Conservation (phyloP, 2,888 invertebrate genomes). For the Hypolimnas misippus region DNA sequence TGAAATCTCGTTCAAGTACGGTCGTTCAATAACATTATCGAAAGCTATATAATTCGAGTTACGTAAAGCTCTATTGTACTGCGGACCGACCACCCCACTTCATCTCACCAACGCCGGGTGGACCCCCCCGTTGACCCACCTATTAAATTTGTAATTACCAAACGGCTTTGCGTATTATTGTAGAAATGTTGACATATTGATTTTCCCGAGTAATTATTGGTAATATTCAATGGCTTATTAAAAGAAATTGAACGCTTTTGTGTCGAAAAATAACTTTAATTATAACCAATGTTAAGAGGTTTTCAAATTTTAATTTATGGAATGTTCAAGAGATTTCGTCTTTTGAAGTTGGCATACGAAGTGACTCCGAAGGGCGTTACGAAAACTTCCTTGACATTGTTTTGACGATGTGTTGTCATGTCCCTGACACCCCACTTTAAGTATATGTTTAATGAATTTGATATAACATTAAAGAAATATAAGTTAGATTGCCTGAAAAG, state of each 20-base stretch:
- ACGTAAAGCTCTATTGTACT: conserved; percentile 63
- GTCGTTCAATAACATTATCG: conserved; percentile 60
- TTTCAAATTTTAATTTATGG: too few species aligned
- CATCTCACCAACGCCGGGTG: conserved; percentile 40
- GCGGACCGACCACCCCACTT: conserved; percentile 50
- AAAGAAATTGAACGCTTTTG: conserved; percentile 22
- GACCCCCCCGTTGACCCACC: conserved; percentile 66
- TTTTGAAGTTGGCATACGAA: not conserved
- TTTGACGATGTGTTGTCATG: not conserved
- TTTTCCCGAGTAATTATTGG: conserved; percentile 55
- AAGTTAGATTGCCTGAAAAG: not conserved
- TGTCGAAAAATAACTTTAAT: conserved; percentile 11
- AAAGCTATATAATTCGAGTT: conserved; percentile 68
- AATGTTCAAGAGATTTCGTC: not conserved
- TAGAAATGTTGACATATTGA: conserved; percentile 69
- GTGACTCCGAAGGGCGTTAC: not conserved
- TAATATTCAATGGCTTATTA: conserved; percentile 31
- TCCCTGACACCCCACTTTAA: not conserved
- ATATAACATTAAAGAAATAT: too few species aligned
- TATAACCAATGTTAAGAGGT: too few species aligned
- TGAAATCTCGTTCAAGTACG: conserved; percentile 46
- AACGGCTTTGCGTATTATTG: conserved; percentile 71
- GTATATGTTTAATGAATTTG: not conserved
- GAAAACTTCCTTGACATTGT: not conserved
- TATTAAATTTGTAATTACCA: conserved; percentile 79